These are phyloP conservation scores for Protodeltote pygarga DNA, from an alignment of 2,888 invertebrate species.

Conservation along the genomic window DNA sequence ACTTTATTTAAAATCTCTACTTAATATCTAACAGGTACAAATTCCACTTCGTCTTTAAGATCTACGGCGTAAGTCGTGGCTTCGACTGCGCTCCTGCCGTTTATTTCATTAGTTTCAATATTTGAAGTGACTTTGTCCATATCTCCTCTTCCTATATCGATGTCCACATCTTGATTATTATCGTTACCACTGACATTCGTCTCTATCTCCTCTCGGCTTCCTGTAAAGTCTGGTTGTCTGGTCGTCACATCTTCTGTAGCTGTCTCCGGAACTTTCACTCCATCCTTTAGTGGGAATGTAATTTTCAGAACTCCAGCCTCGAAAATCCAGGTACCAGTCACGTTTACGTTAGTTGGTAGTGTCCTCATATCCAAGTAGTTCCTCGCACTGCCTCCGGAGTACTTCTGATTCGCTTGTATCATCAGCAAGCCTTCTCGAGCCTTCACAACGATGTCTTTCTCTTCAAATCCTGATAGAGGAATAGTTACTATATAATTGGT, in stretches of 20 bases:
- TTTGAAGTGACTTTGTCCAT: constrained; percentile 44
- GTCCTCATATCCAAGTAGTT: constrained; percentile 66
- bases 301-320: constrained; percentile 62
- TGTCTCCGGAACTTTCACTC: constrained; percentile 14
- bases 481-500: constrained; percentile 69
- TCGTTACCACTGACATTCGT: constrained; percentile 21
- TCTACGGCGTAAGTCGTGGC: constrained; percentile 77
- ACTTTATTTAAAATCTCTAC: constrained; percentile 14
- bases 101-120: constrained; percentile 62
- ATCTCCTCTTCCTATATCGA: constrained; percentile 56
- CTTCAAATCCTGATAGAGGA: constrained; percentile 62
- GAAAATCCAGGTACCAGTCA: constrained; percentile 70
- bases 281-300: constrained; percentile 63
- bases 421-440: constrained; percentile 70
- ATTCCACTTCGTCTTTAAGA: constrained; percentile 71
- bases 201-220: constrained; percentile 67
- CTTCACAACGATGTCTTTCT: constrained; percentile 75
- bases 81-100: constrained; percentile 53
- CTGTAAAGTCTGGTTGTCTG: constrained; percentile 17
- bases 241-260: no score
- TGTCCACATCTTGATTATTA: constrained; percentile 56
- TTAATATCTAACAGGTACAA: constrained; percentile 68
- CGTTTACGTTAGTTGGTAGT: constrained; percentile 62
- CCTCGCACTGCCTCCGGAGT: constrained; percentile 38
- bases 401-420: constrained; percentile 69